Evolutionary conservation across 2,113 vertebrate species (phyloP), one percentile per base, ranked within the genome.

Genomic region (Salvelinus sp.): DNA sequence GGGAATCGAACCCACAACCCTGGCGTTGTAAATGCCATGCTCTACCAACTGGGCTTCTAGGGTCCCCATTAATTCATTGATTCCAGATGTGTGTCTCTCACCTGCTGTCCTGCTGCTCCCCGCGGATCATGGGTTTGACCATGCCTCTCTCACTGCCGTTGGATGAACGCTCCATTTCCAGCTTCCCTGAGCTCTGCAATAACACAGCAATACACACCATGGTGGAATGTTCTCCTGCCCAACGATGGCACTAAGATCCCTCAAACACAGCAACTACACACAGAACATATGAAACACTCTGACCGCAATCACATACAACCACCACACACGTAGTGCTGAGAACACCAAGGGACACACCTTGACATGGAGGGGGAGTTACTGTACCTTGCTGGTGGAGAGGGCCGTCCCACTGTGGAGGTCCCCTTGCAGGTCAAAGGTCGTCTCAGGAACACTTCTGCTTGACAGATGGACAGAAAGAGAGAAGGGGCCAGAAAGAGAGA

Each of bases 401-500:
- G 93, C 93, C 22, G 93, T 85, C 85, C 93, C 94, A 77, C 95
- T 95, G 87, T 95, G 96, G 88, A 97, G 76, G 80, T 99, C 97
- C 81, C 97, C 97, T 84, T 97, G 97, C 74, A 97, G 91, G 83
- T 97, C 98, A 89, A 99, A 99, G 44, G 95, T 95, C 1, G 97
- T 96, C 92, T 99, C 98, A 76, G 96, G 95, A 30, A 98, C 92
- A 60, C 92, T 90, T 83, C 97, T 97, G 85, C 54, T 72, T 74
- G 22, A 66, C 38, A 64, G 64, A 44, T 38, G 33, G 33, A 2
- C 6, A 38, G 33, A 38, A 38, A 38, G 33, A 38, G 33, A 28
- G 2, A 74, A 33, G 20, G 27, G 25, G 27, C 30, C 10, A 66
- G 64, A 28, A n/a, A 16, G 4, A 62, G 18, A 18, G 18, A 62